Evolutionary conservation across 1,140 invertebrate species (phyloP), one percentile per base, ranked within the genome.

Genomic region (honey bee (Apis mellifera)): DNA sequence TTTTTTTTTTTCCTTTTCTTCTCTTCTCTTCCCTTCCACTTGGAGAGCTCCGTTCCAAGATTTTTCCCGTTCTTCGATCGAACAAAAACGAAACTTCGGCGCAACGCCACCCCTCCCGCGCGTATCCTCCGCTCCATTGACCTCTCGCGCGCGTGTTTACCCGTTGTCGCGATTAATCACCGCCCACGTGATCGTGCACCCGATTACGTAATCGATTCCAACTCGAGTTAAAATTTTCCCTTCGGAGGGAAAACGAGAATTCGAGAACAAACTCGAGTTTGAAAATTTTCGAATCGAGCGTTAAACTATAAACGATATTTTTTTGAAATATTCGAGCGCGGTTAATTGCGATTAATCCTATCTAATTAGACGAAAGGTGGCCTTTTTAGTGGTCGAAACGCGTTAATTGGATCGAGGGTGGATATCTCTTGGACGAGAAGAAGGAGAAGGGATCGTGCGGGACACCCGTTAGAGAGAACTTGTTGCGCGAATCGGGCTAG

Each of bases 111-210:
- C 42, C 54, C 19, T 12, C 5, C 15, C 52, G 0, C 52, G 9
- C 0, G 74, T 71, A 42, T 59, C 0, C 32, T 42, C 32, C 32
- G 32, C 32, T 42, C 32, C 32, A 42, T 42, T 42, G 32, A 65
- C n/a, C 55, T 55, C 7, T 55, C 72, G 68, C 71, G 71, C 7
- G 60, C 55, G 83, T 86, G 83, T 84, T 86, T 76, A 72, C 66
- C 23, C 72, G 77, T 83, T 84, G 84, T 86, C 83, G 87, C 89
- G 83, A 91, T 89, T 88, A 89, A 89, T 89, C 88, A 88, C 86
- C 79, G 75, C 88, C 86, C 88, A 89, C 88, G 88, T 78, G 77
- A 32, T 73, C 32, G 32, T 73, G 54, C 71, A 54, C 5, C 21
- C 55, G 19, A 54, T 42, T 42, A 42, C 21, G 55, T 23, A 8